Base-by-base conservation (phyloP, 1,140 invertebrate species). In the Aricia agestis region DNA sequence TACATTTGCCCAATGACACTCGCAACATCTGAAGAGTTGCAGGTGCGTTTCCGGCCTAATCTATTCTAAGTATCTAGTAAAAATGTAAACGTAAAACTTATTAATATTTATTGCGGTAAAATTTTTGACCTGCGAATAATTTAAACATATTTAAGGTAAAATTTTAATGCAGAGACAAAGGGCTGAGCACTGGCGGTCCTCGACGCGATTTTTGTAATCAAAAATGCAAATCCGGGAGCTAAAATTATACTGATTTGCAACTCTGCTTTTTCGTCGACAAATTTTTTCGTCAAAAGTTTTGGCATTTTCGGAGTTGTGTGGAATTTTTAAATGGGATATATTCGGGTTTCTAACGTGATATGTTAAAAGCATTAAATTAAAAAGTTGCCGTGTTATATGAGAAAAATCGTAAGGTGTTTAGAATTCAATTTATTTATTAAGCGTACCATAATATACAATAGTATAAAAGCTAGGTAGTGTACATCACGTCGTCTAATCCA, bases 211-310 rank as follows among this genome's bases (percentile, higher is more conserved):
- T 70, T 72, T 69, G 71, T 72, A 75, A 75, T 75, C 74, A 75
- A 75, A 75, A 75, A 75, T 75, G 74, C 74, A 75, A 75, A 75
- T 75, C 52, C 61, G 57, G 72, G 72, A 71, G 71, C 63, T 75
- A 69, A 75, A 73, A 63, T 63, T 63, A 63, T 63, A 63, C 59
- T 63, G 59, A 63, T 63, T 63, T 63, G 59, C 59, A 63, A 63
- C 18, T 63, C 59, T 63, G 19, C 59, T 63, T 63, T 63, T 63
- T 19, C 59, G 59, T 63, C 59, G 59, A 63, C 19, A 63, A 63
- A 19, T 63, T 63, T 63, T 25, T 63, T 25, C 59, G 59, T 25
- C 18, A 63, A 25, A 63, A 63, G 59, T 63, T 63, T 63, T 18
- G 59, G 7, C 18, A 11, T 18, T 63, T 63, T 17, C 59, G 18